A percentile compares a stretch with the other conserved stretches of the same genome.
Evolutionary conservation across 2,797 vertebrate species (phyloP).

Genomic region (Orientallactaga sibirica): DNA sequence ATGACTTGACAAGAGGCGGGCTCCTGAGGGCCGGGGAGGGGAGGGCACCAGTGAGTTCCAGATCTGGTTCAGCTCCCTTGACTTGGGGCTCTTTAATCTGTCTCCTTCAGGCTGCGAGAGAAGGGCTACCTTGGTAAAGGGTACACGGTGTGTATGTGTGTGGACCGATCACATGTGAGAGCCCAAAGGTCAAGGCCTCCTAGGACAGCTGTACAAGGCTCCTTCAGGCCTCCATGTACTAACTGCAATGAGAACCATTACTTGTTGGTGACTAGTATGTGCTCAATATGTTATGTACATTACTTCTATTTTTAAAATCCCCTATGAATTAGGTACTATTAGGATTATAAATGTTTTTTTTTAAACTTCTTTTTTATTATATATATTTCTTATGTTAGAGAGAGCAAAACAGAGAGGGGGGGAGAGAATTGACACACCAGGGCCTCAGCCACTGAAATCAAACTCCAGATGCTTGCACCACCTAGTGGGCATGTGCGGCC

Average conservation of each 20-base stretch:
- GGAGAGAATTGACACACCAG: no score
- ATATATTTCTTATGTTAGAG: no score
- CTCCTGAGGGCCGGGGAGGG: constrained; percentile 35
- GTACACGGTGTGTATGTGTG: background rate
- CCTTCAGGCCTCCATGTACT: background rate
- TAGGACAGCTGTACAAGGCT: background rate
- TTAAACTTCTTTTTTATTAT: no score
- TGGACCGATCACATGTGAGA: constrained; percentile 9
- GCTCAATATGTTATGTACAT: background rate
- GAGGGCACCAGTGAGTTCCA: constrained; percentile 46
- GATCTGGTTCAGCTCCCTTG: constrained; percentile 52
- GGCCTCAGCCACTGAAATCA: no score
- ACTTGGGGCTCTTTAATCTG: constrained; percentile 40
- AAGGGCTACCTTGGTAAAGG: constrained; percentile 1
- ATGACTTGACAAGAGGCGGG: constrained; percentile 73
- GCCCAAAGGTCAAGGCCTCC: constrained; percentile 44
- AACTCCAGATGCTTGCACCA: no score
- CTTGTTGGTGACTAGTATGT: background rate
- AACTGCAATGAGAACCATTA: background rate
- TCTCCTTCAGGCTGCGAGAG: constrained; percentile 35
- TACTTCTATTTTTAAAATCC: constrained; percentile 2
- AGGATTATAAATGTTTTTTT: background rate
- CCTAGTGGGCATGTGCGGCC: no score
- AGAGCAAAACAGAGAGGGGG: background rate
- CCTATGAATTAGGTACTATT: background rate